A percentile compares a stretch with the other conserved stretches of the same genome.
These are phyloP conservation scores for Rachycentron canadum DNA, from an alignment of 2,797 vertebrate species.

Conservation along the genomic window DNA sequence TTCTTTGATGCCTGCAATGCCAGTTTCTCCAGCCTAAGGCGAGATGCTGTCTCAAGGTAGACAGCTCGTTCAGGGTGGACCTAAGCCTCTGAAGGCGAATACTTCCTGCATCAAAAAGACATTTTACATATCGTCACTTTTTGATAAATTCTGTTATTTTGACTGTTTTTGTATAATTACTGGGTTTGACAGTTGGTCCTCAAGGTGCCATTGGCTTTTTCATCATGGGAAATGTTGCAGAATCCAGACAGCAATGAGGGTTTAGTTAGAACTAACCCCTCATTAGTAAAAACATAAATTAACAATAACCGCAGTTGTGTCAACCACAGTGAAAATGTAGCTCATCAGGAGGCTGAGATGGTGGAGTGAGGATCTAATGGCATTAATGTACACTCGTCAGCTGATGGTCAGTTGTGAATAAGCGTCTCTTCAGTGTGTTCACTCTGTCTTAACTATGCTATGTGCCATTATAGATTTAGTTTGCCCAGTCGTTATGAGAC, in stretches of 20 bases:
- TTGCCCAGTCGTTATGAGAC: not conserved
- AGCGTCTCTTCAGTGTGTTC: not conserved
- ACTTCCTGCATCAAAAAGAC: not conserved
- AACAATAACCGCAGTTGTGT: not conserved
- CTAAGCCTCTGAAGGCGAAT: not conserved
- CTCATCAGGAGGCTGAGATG: not conserved
- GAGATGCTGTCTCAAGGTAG: constrained; percentile 55
- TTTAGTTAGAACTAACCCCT: not conserved
- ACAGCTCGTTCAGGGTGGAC: constrained; percentile 21
- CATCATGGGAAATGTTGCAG: not conserved
- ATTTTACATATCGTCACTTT: not conserved
- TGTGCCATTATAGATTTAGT: not conserved
- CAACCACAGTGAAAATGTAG: not conserved
- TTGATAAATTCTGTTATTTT: not conserved
- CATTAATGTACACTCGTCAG: no score
- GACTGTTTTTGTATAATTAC: not conserved
- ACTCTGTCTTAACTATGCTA: not conserved
- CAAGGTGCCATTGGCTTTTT: not conserved
- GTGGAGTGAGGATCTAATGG: not conserved
- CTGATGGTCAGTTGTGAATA: not conserved
- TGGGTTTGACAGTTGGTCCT: no score
- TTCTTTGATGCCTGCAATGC: constrained; percentile 53
- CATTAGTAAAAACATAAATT: not conserved
- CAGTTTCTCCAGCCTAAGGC: constrained; percentile 61
- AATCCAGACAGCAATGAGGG: not conserved